Conservation (phyloP, 1,140 invertebrate species). For the Portunus trituberculatus region DNA sequence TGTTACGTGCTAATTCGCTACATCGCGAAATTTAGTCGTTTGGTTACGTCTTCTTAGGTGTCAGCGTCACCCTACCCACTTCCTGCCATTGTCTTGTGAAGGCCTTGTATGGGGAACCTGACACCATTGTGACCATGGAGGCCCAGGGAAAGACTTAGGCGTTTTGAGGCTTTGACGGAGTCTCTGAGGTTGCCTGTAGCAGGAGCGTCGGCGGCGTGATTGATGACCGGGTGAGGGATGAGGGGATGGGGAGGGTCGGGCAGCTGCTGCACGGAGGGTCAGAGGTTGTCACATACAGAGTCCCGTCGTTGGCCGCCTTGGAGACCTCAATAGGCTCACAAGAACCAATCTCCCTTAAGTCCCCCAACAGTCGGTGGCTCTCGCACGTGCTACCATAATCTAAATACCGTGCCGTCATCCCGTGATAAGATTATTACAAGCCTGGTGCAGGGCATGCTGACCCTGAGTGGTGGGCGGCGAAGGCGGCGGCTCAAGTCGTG, state of each 20-base stretch:
- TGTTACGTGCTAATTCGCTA: neutral
- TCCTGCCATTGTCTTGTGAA: slow-evolving; percentile 63
- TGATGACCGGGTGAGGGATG: slow-evolving; percentile 37
- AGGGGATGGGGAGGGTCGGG: slow-evolving; percentile 6
- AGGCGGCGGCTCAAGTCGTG: slow-evolving; percentile 43
- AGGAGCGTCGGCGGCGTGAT: slow-evolving; percentile 14
- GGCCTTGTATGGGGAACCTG: slow-evolving; percentile 38
- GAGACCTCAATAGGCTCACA: slow-evolving; percentile 48
- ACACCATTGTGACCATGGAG: slow-evolving; percentile 35
- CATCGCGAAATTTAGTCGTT: slow-evolving; percentile 34
- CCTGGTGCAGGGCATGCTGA: slow-evolving; percentile 10
- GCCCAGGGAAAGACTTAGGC: neutral
- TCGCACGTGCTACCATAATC: slow-evolving; percentile 46
- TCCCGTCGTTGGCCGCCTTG: neutral
- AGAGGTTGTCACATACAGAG: neutral
- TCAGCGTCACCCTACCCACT: slow-evolving; percentile 31
- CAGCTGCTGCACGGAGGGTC: slow-evolving; percentile 1
- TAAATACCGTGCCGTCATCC: neutral
- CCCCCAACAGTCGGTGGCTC: neutral
- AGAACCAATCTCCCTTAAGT: slow-evolving; percentile 36
- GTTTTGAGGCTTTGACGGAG: slow-evolving; percentile 5
- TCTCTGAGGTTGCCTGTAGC: neutral
- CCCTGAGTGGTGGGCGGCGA: neutral
- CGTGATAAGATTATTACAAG: slow-evolving; percentile 51
- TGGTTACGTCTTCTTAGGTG: neutral